Conservation (phyloP, 2,113 vertebrate species). For the Neopipo cinnamomea region DNA sequence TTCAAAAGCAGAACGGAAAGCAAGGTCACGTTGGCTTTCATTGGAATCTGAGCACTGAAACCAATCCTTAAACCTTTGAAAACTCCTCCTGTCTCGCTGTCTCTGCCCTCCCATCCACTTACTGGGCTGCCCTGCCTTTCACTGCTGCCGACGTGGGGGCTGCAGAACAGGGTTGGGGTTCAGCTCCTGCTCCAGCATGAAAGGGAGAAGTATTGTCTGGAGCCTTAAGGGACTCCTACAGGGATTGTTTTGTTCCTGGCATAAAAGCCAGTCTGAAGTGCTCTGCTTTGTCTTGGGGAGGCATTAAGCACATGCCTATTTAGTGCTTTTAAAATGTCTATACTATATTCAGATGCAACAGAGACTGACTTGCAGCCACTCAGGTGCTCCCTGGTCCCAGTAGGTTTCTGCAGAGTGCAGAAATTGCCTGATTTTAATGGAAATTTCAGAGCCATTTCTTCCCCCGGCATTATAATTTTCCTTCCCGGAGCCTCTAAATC, state of each 20-base stretch:
- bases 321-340: not conserved
- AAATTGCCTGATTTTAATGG: slow-evolving; percentile 17
- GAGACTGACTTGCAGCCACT: not conserved
- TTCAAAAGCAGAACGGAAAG: not conserved
- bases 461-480: slow-evolving; percentile 23
- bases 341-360: not conserved
- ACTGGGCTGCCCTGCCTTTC: not conserved
- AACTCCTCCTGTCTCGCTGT: not conserved
- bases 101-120: not conserved
- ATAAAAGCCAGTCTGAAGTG: slow-evolving; percentile 3
- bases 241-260: not conserved
- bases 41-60: not conserved
- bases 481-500: slow-evolving; percentile 40
- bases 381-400: not conserved
- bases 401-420: not conserved
- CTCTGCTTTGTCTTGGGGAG: not conserved
- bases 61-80: not conserved
- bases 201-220: not conserved
- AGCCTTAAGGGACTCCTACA: not conserved
- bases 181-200: not conserved
- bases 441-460: not conserved
- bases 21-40: not conserved
- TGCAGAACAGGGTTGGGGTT: not conserved
- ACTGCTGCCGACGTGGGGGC: not conserved
- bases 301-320: not conserved